Evolutionary conservation across 2,888 invertebrate genomes (phyloP).

Genomic region (Nasonia oneida): DNA sequence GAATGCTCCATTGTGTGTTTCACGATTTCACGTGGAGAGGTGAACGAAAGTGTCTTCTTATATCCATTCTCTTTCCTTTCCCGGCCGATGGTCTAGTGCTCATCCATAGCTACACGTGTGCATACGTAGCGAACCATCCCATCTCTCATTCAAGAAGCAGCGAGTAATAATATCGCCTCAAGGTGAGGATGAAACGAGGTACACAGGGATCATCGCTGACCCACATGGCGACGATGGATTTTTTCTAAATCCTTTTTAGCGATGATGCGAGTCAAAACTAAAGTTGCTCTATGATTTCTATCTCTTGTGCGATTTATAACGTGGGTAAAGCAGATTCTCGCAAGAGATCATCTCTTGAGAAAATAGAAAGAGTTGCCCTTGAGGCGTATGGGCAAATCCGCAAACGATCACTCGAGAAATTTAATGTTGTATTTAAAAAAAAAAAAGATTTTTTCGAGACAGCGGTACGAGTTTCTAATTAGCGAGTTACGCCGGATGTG

Average conservation of each 20-base stretch:
- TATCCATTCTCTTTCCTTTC: constrained; percentile 61
- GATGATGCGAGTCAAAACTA: background rate
- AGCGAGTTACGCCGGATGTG: constrained; percentile 11
- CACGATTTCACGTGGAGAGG: constrained; percentile 49
- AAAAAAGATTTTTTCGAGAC: background rate
- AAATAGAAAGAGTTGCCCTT: constrained; percentile 13
- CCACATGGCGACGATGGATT: constrained; percentile 33
- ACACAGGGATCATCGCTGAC: constrained; percentile 27
- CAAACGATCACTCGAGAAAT: background rate
- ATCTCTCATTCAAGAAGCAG: constrained; percentile 43
- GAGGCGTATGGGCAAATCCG: background rate
- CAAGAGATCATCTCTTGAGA: background rate
- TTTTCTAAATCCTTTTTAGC: constrained; percentile 3
- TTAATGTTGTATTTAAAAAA: background rate
- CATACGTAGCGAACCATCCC: constrained; percentile 5
- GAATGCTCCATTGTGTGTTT: constrained; percentile 56
- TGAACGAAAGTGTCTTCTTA: constrained; percentile 55
- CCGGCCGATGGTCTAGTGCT: constrained; percentile 21
- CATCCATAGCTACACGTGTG: background rate
- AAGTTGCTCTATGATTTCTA: background rate
- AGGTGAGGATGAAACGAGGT: constrained; percentile 50
- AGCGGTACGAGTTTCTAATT: constrained; percentile 19
- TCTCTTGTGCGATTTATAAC: background rate
- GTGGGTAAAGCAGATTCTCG: background rate
- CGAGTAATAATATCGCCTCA: constrained; percentile 49